Evolutionary conservation across 1,140 invertebrate species (phyloP), one percentile per base, ranked within the genome.

Genomic region (Bathynomus jamesi): DNA sequence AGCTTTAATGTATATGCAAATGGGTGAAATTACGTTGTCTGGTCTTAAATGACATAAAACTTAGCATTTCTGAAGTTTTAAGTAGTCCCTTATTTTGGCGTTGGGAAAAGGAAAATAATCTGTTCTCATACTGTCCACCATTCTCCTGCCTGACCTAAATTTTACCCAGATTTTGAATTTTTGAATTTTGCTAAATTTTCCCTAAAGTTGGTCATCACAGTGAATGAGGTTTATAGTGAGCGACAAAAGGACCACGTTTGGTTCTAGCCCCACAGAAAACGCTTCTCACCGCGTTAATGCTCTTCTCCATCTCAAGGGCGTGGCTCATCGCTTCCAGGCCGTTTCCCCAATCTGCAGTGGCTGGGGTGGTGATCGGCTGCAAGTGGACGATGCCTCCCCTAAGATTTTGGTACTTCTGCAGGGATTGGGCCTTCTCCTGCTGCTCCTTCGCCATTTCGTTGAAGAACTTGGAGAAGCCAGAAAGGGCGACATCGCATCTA

Each of bases 231-330:
- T 28, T 13, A 10, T 24, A 8, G 60, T 61, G 60, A 61, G 60
- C 5, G n/a, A 61, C n/a, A 61, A 11, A 61, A 25, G n/a, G n/a
- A 85, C 68, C 28, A 85, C 73, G 25, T 82, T 78, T n/a, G n/a
- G n/a, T n/a, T n/a, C n/a, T n/a, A n/a, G n/a, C n/a, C n/a, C n/a
- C n/a, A n/a, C n/a, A 65, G 25, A 27, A 21, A 53, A 53, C 21
- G 21, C 21, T 21, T 8, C 71, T 68, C 61, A 75, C 73, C 67
- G 82, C 80, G 80, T 93, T 93, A n/a, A 94, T 90, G 72, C 82
- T 83, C 80, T 90, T 90, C 81, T 95, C 92, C 75, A 94, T 82
- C 28, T 86, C 80, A 3, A 95, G 81, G 21, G 91, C 89, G n/a
- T 85, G 83, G 60, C 81, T 79, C 84, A 94, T 88, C 0, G 91